Base-by-base conservation (phyloP, 2,888 invertebrate species). In the Trisateles emortualis region DNA sequence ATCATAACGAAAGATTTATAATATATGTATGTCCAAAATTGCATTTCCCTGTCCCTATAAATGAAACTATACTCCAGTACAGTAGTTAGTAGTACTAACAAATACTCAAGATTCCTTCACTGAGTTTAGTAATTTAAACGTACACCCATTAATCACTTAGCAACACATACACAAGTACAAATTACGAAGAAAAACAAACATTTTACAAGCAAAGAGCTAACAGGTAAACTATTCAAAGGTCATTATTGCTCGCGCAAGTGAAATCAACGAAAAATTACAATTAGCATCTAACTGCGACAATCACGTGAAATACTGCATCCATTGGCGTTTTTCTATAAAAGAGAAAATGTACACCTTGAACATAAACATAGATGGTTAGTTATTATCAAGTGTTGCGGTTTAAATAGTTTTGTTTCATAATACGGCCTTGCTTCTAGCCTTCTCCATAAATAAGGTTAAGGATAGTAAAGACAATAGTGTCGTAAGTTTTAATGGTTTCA, bases 401-500 rank as follows among this genome's bases (percentile, higher is more conserved):
- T 46, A 19, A 2, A 19, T 41, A n/a, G 41, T 36, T 36, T 54
- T 55, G 60, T 76, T 67, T 68, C 60, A 64, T 78, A 77, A 78
- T 76, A 26, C 67, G 75, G 73, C 87, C 87, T 87, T 84, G 81
- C 26, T 53, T 55, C 71, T 48, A 64, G 68, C 72, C 72, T 72
- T 76, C 73, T 79, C 69, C 66, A 55, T 59, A 53, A 61, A 71
- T 77, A 73, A 76, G 80, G 80, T 76, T 81, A 73, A 83, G 76
- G 78, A 75, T 78, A 64, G 55, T 52, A 67, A 74, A 66, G 32
- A 67, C 76, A 81, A 81, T 78, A 51, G 57, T 66, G 65, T 71
- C 55, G 64, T 65, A 71, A 74, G 59, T 66, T 10, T 52, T 47
- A 44, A 51, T 36, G 35, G n/a, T 39, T 53, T 52, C 46, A 11